A percentile compares a stretch with the other conserved stretches of the same genome.
phyloP scores from a whole-genome alignment of 2,888 invertebrate species.

The Deladenus siricidicola region DNA sequence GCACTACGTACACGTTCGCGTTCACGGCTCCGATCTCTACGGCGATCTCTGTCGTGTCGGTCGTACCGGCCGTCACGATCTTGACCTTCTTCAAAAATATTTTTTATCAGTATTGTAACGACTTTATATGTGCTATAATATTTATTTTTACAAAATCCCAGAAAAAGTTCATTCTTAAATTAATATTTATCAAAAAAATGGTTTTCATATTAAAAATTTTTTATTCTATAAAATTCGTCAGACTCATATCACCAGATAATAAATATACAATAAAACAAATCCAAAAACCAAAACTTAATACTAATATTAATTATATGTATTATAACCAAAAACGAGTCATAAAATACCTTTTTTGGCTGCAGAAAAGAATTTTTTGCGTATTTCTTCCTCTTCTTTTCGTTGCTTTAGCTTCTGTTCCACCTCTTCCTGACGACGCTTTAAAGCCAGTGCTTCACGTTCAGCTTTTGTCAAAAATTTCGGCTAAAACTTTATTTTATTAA shows the following conservation, averaged over 20 bases:
- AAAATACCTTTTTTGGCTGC: slow-evolving; percentile 26
- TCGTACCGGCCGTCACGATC: slow-evolving; percentile 45
- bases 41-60: slow-evolving; percentile 12
- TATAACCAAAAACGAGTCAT: neutral
- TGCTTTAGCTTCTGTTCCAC: slow-evolving; percentile 68
- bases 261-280: too few relatives aligned
- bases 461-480: slow-evolving; percentile 94
- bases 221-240: too few relatives aligned
- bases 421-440: slow-evolving; percentile 79
- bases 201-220: too few relatives aligned
- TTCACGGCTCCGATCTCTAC: slow-evolving; percentile 7
- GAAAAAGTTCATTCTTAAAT: neutral
- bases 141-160: neutral
- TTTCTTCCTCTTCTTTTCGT: slow-evolving; percentile 64
- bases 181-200: too few relatives aligned
- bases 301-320: too few relatives aligned
- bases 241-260: too few relatives aligned
- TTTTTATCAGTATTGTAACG: neutral
- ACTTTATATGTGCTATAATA: neutral
- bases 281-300: too few relatives aligned
- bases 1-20: slow-evolving; percentile 20
- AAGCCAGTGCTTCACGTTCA: slow-evolving; percentile 78
- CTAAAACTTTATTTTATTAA: slow-evolving; percentile 39
- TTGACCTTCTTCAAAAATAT: slow-evolving; percentile 18
- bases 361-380: slow-evolving; percentile 56